Conservation (phyloP, 2,797 vertebrate species). For the Sebastiscus tertius region DNA sequence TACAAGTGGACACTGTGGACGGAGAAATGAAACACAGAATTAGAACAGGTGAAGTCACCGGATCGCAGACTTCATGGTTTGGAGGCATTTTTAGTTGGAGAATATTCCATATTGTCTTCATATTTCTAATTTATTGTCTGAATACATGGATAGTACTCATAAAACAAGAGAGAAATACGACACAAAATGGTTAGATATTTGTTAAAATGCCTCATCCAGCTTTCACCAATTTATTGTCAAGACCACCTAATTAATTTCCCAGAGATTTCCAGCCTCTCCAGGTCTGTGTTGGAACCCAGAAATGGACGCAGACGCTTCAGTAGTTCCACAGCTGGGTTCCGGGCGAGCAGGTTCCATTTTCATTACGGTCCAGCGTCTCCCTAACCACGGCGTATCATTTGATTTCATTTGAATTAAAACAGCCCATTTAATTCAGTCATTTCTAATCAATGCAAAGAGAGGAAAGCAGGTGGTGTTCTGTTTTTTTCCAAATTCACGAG, state of each 20-base stretch:
- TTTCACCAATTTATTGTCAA: conserved; percentile 5
- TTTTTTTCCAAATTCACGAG: conserved; percentile 42
- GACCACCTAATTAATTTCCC: conserved; percentile 37
- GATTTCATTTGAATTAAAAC: conserved; percentile 78
- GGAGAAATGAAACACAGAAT: background rate
- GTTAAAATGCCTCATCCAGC: background rate
- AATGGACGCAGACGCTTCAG: conserved; percentile 47
- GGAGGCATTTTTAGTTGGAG: background rate
- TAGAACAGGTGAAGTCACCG: background rate
- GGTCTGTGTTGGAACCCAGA: conserved; percentile 34
- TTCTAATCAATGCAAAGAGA: conserved; percentile 71
- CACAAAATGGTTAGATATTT: background rate
- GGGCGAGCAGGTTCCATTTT: conserved; percentile 65
- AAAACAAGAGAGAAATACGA: background rate
- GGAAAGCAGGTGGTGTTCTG: conserved; percentile 74
- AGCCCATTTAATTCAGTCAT: conserved; percentile 75
- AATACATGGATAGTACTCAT: background rate
- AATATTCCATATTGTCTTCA: background rate
- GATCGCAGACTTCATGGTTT: background rate
- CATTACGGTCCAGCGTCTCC: conserved; percentile 67
- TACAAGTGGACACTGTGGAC: conserved; percentile 93
- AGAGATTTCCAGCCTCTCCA: conserved; percentile 30
- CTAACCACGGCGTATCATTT: conserved; percentile 70
- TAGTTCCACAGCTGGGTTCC: conserved; percentile 76
- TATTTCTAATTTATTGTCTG: background rate